Base-by-base conservation (phyloP, 2,113 vertebrate genomes). In the Pagrus major region DNA sequence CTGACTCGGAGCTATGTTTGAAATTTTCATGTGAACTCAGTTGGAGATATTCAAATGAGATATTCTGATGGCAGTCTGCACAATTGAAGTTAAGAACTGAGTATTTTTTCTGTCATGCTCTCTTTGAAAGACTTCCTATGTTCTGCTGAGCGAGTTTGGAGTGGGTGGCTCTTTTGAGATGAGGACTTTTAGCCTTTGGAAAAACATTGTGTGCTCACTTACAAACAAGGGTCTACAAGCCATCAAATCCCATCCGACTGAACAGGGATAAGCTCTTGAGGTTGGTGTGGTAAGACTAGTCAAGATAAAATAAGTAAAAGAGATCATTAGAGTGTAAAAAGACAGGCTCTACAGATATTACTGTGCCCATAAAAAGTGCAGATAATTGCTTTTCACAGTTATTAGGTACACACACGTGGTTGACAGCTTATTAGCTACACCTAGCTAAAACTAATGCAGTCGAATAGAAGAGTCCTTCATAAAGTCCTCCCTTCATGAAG, bases 1-100 rank as follows among this genome's bases (percentile, higher is more conserved):
- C 90, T 92, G 89, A 92, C 90, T 82, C 63, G 0, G 73, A 89
- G 90, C 81, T 77, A 78, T 83, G 88, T 92, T 92, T 89, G 81
- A 91, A 88, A 86, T 66, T 63, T 86, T 85, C 81, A 88, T 91
- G 83, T 76, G 76, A 90, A 84, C 85, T 83, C 74, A 29, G 81
- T 74, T 71, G 84, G 89, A 80, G 85, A 72, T 81, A 84, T 89
- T 90, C 68, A 85, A 42, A 88, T 84, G 55, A 70, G 67, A 11
- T 49, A 5, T 63, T 12, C 39, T 58, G 74, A 78, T 67, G 61
- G 60, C 46, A 80, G 54, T 23, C 9, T 35, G 44, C 0, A 0
- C 18, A 46, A 47, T 58, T 77, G 67, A 10, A 64, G 29, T 35
- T 9, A 14, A 61, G 31, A 80, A 66, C 12, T 10, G 23, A 10